phyloP scores from a whole-genome alignment of 2,888 invertebrate genomes.

The Dione vanillae region DNA sequence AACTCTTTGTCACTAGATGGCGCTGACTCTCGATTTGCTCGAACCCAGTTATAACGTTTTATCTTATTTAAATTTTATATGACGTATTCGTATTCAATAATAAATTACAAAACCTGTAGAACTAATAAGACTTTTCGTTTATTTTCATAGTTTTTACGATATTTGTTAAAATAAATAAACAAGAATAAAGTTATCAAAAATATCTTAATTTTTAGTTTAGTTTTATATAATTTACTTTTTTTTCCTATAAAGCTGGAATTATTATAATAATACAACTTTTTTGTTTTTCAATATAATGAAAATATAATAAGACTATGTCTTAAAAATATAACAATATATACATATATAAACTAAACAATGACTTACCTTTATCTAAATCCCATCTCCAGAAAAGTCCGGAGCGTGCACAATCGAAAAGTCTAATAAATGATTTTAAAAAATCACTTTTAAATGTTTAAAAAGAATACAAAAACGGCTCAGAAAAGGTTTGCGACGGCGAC shows the following conservation, averaged over 20 bases:
- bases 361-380: conserved; percentile 66
- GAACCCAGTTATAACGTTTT: background rate
- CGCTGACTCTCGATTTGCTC: conserved; percentile 18
- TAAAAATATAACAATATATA: background rate
- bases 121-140: background rate
- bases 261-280: background rate
- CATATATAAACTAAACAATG: background rate
- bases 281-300: background rate
- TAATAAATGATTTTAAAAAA: conserved; percentile 49
- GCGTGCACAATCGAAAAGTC: conserved; percentile 47
- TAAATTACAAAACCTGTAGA: background rate
- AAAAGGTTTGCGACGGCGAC: conserved; percentile 49
- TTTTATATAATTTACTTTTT: background rate
- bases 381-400: conserved; percentile 66
- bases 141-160: background rate
- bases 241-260: background rate
- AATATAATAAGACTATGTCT: background rate
- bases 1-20: conserved; percentile 38
- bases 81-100: too few species aligned
- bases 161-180: background rate
- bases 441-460: conserved; percentile 48
- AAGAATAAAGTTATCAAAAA: background rate
- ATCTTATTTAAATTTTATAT: background rate
- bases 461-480: conserved; percentile 48
- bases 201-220: background rate